Conservation (phyloP, 2,797 vertebrate species). For the Tolypeutes matacus region DNA sequence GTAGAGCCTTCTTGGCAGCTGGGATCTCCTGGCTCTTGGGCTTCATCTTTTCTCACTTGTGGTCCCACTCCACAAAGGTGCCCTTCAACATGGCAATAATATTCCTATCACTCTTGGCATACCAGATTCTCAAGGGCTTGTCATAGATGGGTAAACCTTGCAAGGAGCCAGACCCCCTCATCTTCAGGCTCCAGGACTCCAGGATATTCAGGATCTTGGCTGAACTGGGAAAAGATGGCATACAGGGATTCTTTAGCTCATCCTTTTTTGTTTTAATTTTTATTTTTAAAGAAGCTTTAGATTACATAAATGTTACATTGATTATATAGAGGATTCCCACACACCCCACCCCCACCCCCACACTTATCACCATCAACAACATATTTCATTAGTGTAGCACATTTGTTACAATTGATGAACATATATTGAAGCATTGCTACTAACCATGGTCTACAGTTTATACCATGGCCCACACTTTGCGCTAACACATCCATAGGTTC, state of each 20-base stretch:
- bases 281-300: no score
- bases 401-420: no score
- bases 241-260: conserved; percentile 95
- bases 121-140: conserved; percentile 94
- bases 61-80: conserved; percentile 93
- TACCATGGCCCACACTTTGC: no score
- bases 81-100: conserved; percentile 95
- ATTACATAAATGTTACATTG: no score
- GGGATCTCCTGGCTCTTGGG: conserved; percentile 86
- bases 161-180: conserved; percentile 92
- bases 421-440: no score
- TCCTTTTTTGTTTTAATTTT: conserved; percentile 62
- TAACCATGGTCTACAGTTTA: no score
- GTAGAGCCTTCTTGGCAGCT: conserved; percentile 88
- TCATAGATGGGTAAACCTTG: conserved; percentile 95
- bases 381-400: no score
- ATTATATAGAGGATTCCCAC: no score
- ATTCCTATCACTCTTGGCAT: conserved; percentile 92
- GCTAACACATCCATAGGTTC: no score
- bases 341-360: no score
- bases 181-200: conserved; percentile 91
- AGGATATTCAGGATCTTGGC: conserved; percentile 94
- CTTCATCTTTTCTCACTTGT: conserved; percentile 93
- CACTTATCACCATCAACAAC: no score
- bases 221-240: conserved; percentile 95